A percentile compares a stretch with the other conserved stretches of the same genome.
These are phyloP conservation scores for Crenuchus spilurus DNA, from an alignment of 2,797 vertebrate genomes.

Conservation along the genomic window DNA sequence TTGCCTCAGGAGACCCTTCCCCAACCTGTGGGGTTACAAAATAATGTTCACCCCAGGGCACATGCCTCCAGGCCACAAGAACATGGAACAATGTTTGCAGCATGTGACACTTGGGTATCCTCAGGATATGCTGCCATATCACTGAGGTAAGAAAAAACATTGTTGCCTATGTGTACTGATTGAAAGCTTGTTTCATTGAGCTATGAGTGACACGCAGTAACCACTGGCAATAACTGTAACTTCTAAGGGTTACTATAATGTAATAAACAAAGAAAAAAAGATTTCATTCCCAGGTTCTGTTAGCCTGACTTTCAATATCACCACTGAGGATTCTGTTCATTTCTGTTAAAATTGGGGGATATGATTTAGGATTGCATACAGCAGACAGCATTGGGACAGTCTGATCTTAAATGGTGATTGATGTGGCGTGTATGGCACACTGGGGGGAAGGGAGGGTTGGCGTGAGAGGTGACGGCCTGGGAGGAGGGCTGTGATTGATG, in stretches of 20 bases:
- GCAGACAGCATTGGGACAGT: slow-evolving; percentile 33
- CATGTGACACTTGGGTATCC: too few species aligned
- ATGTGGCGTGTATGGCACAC: slow-evolving; percentile 45
- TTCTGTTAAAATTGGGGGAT: slow-evolving; percentile 49
- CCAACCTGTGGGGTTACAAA: too few species aligned
- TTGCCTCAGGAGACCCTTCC: too few species aligned
- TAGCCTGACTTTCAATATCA: slow-evolving; percentile 54
- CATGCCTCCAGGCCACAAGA: too few species aligned
- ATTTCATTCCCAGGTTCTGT: slow-evolving; percentile 46
- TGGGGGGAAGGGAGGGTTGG: neutral
- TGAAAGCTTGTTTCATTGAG: too few species aligned
- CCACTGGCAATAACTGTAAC: neutral
- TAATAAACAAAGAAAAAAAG: slow-evolving; percentile 48
- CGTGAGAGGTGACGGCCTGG: slow-evolving; percentile 8
- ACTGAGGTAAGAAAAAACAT: too few species aligned
- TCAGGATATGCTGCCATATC: too few species aligned
- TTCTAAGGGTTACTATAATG: neutral
- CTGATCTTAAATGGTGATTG: slow-evolving; percentile 50
- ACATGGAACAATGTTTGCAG: too few species aligned
- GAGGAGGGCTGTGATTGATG: slow-evolving; percentile 47
- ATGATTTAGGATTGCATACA: slow-evolving; percentile 37
- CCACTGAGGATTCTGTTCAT: slow-evolving; percentile 54
- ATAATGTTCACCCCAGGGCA: too few species aligned
- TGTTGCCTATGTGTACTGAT: too few species aligned
- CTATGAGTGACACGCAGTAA: too few species aligned